Conservation (phyloP, 2,888 invertebrate genomes). For the Melitaea athalia region DNA sequence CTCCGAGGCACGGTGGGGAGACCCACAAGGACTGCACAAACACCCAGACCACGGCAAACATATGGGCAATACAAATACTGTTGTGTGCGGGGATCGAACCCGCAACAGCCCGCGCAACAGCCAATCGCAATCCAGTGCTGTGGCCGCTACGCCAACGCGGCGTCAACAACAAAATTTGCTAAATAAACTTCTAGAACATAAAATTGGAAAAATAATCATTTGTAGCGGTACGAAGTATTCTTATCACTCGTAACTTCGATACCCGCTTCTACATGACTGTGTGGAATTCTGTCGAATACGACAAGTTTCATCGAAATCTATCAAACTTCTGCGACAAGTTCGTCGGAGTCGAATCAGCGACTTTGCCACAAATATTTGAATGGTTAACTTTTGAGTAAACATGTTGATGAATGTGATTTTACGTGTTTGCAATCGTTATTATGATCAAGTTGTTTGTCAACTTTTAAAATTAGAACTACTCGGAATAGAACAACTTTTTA, state of each 20-base stretch:
- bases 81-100: too few species aligned
- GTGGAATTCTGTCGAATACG: slow-evolving; percentile 24
- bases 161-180: too few species aligned
- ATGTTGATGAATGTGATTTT: slow-evolving; percentile 13
- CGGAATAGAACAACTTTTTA: too few species aligned
- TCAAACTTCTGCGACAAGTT: slow-evolving; percentile 27
- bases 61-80: too few species aligned
- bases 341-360: slow-evolving; percentile 16
- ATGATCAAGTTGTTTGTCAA: too few species aligned
- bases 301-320: slow-evolving; percentile 28
- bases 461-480: too few species aligned
- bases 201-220: slow-evolving; percentile 30
- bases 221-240: slow-evolving; percentile 28
- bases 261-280: slow-evolving; percentile 18
- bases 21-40: too few species aligned
- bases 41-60: too few species aligned
- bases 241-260: slow-evolving; percentile 28
- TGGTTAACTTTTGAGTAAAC: slow-evolving; percentile 20
- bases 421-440: neutral
- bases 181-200: slow-evolving; percentile 21
- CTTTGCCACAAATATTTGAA: slow-evolving; percentile 19
- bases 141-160: too few species aligned
- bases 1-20: too few species aligned
- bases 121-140: too few species aligned
- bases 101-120: too few species aligned